Evolutionary conservation across 2,113 vertebrate genomes (phyloP).

Genomic region (Dipodomys merriami): DNA sequence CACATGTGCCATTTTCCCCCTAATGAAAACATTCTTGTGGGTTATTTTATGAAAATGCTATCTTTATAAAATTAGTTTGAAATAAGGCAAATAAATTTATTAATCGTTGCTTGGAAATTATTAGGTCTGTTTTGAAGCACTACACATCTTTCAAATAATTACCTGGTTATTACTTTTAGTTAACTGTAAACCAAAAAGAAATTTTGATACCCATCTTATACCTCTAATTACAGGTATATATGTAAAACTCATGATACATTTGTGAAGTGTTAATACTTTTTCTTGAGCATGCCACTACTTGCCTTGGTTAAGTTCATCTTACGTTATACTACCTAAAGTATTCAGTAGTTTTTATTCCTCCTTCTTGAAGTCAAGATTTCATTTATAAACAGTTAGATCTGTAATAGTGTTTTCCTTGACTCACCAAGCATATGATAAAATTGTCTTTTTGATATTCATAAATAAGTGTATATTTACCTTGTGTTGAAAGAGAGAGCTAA

Average conservation of each 20-base stretch:
- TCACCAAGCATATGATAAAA: neutral
- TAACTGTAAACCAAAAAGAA: neutral
- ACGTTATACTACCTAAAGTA: neutral
- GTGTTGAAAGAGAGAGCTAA: neutral
- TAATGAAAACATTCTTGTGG: neutral
- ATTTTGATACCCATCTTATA: neutral
- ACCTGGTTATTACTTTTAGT: neutral
- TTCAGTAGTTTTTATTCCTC: neutral
- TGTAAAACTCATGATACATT: neutral
- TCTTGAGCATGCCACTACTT: neutral
- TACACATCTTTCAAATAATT: neutral
- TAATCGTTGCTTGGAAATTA: neutral
- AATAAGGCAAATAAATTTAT: neutral
- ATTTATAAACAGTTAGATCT: neutral
- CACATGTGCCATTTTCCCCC: neutral
- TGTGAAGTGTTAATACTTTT: slow-evolving; percentile 3
- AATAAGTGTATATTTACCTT: neutral
- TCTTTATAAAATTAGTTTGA: neutral
- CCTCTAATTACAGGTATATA: neutral
- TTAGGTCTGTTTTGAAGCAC: neutral
- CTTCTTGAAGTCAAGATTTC: neutral
- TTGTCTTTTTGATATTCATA: slow-evolving; percentile 23
- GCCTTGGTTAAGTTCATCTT: neutral
- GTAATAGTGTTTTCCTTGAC: neutral
- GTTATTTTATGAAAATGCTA: neutral